phyloP scores from a whole-genome alignment of 92 coral and sea anemone species.

The Paragorgia papillata region DNA sequence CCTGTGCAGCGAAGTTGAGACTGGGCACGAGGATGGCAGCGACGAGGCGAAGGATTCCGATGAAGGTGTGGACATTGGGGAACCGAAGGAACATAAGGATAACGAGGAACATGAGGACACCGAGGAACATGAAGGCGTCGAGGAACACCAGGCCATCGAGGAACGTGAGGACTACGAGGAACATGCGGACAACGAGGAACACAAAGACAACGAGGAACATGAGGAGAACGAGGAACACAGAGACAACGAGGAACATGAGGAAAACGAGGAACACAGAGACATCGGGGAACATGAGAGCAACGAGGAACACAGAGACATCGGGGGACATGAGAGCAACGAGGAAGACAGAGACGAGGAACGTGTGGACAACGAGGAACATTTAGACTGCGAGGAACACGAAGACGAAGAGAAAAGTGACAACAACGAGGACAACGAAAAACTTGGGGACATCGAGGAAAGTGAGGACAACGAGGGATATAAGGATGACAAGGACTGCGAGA shows the following conservation, averaged over 20 bases:
- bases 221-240: background rate
- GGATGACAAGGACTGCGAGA: too few species aligned
- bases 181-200: conserved; percentile 3
- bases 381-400: background rate
- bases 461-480: too few species aligned
- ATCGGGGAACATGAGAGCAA: background rate
- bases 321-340: background rate
- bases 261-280: background rate
- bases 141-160: background rate
- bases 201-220: background rate
- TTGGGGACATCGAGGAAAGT: background rate
- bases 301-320: too few species aligned
- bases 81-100: background rate
- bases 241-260: background rate
- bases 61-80: background rate
- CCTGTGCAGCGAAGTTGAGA: conserved; percentile 1
- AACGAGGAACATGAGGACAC: background rate
- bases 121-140: background rate
- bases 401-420: conserved; percentile 7
- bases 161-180: background rate
- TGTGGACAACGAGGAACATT: background rate
- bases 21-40: conserved; percentile 15
- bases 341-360: background rate
- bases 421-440: background rate
- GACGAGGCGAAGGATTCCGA: background rate